Percentiles rank a stretch among this genome's conserved stretches.
Evolutionary conservation across 2,797 vertebrate genomes (phyloP).

Genomic region (Rhodeus uyekii): DNA sequence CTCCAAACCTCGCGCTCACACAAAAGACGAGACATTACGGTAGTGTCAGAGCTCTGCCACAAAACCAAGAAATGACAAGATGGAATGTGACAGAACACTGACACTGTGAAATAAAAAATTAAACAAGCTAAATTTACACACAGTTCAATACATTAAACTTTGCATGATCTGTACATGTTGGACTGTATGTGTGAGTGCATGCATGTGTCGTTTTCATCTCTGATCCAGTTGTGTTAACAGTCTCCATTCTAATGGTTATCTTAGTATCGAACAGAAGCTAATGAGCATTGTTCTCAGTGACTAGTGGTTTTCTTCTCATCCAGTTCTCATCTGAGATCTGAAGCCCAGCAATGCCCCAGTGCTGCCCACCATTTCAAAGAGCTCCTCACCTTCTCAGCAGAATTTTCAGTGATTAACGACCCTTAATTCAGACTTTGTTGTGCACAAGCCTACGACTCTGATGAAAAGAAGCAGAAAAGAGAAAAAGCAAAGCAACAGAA

Average conservation of each 20-base stretch:
- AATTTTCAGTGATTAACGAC: slow-evolving; percentile 38
- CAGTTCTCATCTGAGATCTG: slow-evolving; percentile 9
- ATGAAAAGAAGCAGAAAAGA: slow-evolving; percentile 39
- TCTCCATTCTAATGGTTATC: slow-evolving; percentile 21
- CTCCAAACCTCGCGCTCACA: too few species aligned
- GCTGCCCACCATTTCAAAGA: slow-evolving; percentile 28
- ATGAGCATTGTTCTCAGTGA: slow-evolving; percentile 19
- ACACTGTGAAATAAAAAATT: background rate
- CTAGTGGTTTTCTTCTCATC: background rate
- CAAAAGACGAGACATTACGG: too few species aligned
- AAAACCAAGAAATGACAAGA: too few species aligned
- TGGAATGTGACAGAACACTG: too few species aligned
- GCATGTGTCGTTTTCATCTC: slow-evolving; percentile 17
- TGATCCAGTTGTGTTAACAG: slow-evolving; percentile 25
- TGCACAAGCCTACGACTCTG: slow-evolving; percentile 15
- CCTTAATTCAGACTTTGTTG: slow-evolving; percentile 50
- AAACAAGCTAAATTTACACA: background rate
- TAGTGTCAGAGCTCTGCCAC: too few species aligned
- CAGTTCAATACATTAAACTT: too few species aligned
- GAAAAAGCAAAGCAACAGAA: slow-evolving; percentile 1
- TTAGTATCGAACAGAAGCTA: slow-evolving; percentile 16
- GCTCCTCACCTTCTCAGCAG: background rate
- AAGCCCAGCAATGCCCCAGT: background rate
- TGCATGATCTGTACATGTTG: background rate
- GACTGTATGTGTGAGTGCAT: background rate